Base-by-base conservation (phyloP, 2,888 invertebrate genomes). In the Hypsopygia costalis region DNA sequence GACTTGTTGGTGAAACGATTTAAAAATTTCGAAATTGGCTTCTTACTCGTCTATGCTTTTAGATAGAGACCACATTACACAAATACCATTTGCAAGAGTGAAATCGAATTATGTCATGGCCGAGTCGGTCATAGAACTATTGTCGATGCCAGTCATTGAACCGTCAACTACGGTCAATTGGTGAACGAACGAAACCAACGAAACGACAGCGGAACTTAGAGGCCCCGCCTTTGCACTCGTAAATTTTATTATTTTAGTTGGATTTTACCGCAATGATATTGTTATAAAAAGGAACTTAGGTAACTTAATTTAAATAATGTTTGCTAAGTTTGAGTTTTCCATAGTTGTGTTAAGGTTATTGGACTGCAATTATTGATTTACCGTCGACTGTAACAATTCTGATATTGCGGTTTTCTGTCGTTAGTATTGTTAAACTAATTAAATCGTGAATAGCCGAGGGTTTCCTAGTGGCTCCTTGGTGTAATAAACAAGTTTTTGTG, bases 161-260 rank as follows among this genome's bases (percentile, higher is more conserved):
- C 81, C 78, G 69, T 71, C 72, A 72, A 69, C 69, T 70, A 80
- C 81, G 77, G 69, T 71, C 72, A 72, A 69, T 69, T 70, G 78
- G 72, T 76, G 74, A 79, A 70, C 80, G 80, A 81, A 77, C 78
- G 80, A 82, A 16, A 16, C 16, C 3, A 16, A 16, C 16, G 16
- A 16, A 16, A 75, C 82, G 74, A 81, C 68, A 70, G 70, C 62
- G 69, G 76, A 72, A 36, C 39, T 69, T 16, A 51, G 64, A 83
- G 81, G 81, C 86, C 87, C 83, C 87, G 87, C 87, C 86, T 88
- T 67, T 77, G 69, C 52, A 71, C 68, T 50, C 61, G 67, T 70
- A 73, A 75, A 75, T 75, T 81, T 77, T 73, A 77, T 69, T 69
- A 73, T 71, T 80, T 80, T 64, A 71, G 69, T 73, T 75, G 68